Evolutionary conservation across 1,140 invertebrate genomes (phyloP).

Genomic region (Dreissena rostriformis): DNA sequence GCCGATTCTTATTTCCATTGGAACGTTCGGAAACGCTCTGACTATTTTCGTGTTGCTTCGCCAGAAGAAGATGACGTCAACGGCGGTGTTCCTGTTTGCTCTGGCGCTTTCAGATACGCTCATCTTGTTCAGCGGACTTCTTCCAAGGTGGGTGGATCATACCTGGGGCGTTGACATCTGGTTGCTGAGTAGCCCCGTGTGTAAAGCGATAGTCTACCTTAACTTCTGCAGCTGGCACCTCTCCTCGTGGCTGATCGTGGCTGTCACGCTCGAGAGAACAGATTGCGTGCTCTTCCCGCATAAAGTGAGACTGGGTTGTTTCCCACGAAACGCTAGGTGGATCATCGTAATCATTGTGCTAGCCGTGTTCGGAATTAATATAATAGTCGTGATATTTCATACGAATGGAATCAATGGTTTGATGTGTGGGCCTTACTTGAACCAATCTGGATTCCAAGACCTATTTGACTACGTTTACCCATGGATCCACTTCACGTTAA

Average conservation of each 20-base stretch:
- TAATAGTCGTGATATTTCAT: conserved; percentile 13
- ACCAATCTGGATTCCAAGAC: conserved; percentile 8
- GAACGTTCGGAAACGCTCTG: conserved; percentile 62
- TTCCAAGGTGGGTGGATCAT: conserved; percentile 59
- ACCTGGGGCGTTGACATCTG: conserved; percentile 59
- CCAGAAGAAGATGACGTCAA: conserved; percentile 39
- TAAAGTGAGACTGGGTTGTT: conserved; percentile 50
- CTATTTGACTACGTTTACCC: conserved; percentile 10
- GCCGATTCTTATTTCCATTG: conserved; percentile 58
- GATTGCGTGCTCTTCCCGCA: conserved; percentile 64
- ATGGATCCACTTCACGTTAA: conserved; percentile 45
- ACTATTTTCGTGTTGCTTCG: conserved; percentile 52
- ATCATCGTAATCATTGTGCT: conserved; percentile 11
- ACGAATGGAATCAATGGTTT: neutral
- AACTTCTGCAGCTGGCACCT: conserved; percentile 53
- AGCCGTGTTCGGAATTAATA: conserved; percentile 2
- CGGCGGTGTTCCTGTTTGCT: conserved; percentile 56
- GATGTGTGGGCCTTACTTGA: neutral
- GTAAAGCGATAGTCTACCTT: conserved; percentile 59
- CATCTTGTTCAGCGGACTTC: conserved; percentile 63
- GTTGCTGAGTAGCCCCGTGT: conserved; percentile 27
- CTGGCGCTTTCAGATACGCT: conserved; percentile 63
- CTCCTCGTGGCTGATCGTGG: conserved; percentile 68
- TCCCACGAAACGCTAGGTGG: neutral
- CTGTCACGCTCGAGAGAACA: conserved; percentile 65